phyloP scores from a whole-genome alignment of 2,113 vertebrate species.

The Hiodon tergisus region DNA sequence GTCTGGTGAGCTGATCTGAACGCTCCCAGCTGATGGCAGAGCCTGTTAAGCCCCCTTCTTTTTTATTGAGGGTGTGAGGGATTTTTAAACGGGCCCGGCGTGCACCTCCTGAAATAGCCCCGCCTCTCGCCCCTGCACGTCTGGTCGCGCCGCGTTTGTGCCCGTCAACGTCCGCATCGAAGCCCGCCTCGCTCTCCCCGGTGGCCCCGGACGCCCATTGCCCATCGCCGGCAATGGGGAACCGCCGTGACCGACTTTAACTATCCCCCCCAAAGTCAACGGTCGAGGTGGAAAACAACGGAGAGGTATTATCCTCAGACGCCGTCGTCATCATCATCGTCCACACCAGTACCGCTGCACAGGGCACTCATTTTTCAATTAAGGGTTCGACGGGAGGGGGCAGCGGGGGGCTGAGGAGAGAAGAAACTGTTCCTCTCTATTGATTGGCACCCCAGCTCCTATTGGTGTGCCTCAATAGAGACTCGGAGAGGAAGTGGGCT shows the following conservation, averaged over 20 bases:
- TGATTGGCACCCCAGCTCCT: conserved; percentile 56
- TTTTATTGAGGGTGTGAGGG: conserved; percentile 70
- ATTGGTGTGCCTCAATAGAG: conserved; percentile 54
- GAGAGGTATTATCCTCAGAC: conserved; percentile 57
- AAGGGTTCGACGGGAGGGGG: conserved; percentile 59
- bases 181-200: background rate
- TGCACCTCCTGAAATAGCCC: conserved; percentile 54
- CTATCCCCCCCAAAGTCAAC: conserved; percentile 29
- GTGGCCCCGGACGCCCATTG: background rate
- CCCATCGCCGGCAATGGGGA: background rate
- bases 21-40: conserved; percentile 66
- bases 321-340: conserved; percentile 57
- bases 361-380: conserved; percentile 49
- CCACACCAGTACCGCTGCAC: conserved; percentile 45
- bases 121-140: background rate
- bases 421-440: conserved; percentile 56
- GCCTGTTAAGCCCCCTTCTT: conserved; percentile 65
- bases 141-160: background rate
- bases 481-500: conserved; percentile 59
- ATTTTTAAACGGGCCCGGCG: conserved; percentile 70
- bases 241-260: background rate
- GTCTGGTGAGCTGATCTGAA: conserved; percentile 68
- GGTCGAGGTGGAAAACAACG: conserved; percentile 45
- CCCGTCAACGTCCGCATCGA: background rate
- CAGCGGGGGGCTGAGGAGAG: conserved; percentile 34